phyloP scores from a whole-genome alignment of 1,140 invertebrate species.

The Sarcophaga peregrina region DNA sequence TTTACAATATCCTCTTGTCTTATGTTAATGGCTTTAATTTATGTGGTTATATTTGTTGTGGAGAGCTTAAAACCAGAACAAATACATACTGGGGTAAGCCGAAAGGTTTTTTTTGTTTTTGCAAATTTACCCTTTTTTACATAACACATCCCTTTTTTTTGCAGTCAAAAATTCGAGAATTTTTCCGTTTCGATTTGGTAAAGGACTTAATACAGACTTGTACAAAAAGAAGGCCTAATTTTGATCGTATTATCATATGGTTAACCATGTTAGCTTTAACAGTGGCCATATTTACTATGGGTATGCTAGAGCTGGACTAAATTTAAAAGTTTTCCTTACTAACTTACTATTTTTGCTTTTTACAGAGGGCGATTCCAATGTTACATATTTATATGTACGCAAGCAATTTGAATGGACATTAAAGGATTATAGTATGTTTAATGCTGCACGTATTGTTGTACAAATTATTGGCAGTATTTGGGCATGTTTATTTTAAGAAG shows the following conservation, averaged over 20 bases:
- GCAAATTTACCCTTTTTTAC: not conserved
- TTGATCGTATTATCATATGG: conserved; percentile 72
- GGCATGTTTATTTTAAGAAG: conserved; percentile 70
- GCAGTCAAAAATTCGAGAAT: conserved; percentile 65
- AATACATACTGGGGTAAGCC: conserved; percentile 53
- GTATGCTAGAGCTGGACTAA: conserved; percentile 42
- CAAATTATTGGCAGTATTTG: conserved; percentile 69
- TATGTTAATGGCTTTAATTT: conserved; percentile 56
- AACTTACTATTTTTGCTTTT: conserved; percentile 12
- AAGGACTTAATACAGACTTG: conserved; percentile 72
- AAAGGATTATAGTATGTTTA: conserved; percentile 71
- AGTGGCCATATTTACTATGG: conserved; percentile 70
- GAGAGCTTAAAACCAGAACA: conserved; percentile 57
- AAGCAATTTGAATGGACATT: conserved; percentile 76
- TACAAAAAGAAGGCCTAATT: conserved; percentile 71
- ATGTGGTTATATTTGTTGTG: conserved; percentile 58
- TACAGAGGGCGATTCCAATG: conserved; percentile 64
- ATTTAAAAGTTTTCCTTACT: not conserved
- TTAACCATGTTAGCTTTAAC: conserved; percentile 71
- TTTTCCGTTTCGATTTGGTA: conserved; percentile 72
- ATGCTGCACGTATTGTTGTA: conserved; percentile 65
- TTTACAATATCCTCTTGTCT: conserved; percentile 53
- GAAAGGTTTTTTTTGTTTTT: not conserved
- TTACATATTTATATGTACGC: conserved; percentile 74
- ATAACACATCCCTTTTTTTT: conserved; percentile 18